Conservation (phyloP, 2,113 vertebrate species). For the Solea solea region DNA sequence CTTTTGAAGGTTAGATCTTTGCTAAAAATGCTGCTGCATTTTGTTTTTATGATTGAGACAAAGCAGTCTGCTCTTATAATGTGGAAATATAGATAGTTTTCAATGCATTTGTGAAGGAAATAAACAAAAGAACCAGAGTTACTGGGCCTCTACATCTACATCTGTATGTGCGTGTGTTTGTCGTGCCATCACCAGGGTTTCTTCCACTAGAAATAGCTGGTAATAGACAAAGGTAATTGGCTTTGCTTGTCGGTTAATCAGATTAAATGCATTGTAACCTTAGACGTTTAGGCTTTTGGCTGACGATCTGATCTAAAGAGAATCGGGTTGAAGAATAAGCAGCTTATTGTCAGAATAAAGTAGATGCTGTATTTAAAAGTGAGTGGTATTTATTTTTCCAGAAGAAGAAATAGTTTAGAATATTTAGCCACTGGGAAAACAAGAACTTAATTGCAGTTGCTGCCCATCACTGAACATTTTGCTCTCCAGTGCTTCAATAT, state of each 20-base stretch:
- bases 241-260: slow-evolving; percentile 48
- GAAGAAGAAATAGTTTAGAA: background rate
- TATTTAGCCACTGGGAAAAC: background rate
- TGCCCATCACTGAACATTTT: background rate
- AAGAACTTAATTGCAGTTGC: background rate
- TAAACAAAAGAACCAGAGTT: too few species aligned
- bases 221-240: slow-evolving; percentile 72
- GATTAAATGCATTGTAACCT: slow-evolving; percentile 42
- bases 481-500: background rate
- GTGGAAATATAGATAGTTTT: too few species aligned
- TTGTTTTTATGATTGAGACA: too few species aligned
- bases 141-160: slow-evolving; percentile 10
- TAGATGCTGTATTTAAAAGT: slow-evolving; percentile 2
- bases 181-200: slow-evolving; percentile 52
- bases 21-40: too few species aligned
- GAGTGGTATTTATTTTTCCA: background rate
- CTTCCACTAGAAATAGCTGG: slow-evolving; percentile 48
- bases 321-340: slow-evolving; percentile 34
- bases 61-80: too few species aligned
- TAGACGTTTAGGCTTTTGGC: slow-evolving; percentile 41
- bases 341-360: slow-evolving; percentile 34
- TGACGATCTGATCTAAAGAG: slow-evolving; percentile 27
- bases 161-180: slow-evolving; percentile 34
- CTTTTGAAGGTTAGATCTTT: too few species aligned
- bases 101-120: too few species aligned